Conservation (phyloP, 2,888 invertebrate species). For the Hylaea fasciaria region DNA sequence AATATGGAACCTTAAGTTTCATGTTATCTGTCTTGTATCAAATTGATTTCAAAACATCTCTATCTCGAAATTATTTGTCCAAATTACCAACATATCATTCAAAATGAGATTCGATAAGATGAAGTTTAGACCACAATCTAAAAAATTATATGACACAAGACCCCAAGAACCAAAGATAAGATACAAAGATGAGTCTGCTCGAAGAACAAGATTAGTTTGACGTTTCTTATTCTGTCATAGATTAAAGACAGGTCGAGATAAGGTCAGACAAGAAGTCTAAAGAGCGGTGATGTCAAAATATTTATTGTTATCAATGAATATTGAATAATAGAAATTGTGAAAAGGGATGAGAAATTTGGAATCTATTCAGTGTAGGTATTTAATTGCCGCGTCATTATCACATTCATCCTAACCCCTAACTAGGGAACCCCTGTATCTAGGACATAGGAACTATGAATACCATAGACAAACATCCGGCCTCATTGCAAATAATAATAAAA, state of each 20-base stretch:
- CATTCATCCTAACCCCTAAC: too few species aligned
- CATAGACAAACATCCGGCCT: too few species aligned
- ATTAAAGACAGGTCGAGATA: slow-evolving; percentile 51
- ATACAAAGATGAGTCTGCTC: slow-evolving; percentile 52
- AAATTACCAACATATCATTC: slow-evolving; percentile 21
- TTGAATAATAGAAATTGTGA: background rate
- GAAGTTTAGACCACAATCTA: slow-evolving; percentile 21
- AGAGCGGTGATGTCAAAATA: slow-evolving; percentile 62
- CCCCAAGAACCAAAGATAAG: slow-evolving; percentile 64
- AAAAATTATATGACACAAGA: slow-evolving; percentile 49
- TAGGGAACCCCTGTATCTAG: too few species aligned
- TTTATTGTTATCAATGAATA: slow-evolving; percentile 56
- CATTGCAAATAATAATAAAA: too few species aligned
- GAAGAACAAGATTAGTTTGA: slow-evolving; percentile 50
- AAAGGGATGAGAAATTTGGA: background rate
- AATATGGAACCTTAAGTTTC: background rate
- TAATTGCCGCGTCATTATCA: too few species aligned
- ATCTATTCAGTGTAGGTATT: too few species aligned
- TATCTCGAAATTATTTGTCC: slow-evolving; percentile 25
- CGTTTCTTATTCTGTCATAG: slow-evolving; percentile 55
- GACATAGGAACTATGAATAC: too few species aligned
- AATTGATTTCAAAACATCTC: slow-evolving; percentile 21
- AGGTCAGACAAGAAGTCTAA: slow-evolving; percentile 45
- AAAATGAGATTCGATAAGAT: slow-evolving; percentile 27
- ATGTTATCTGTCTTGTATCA: background rate